Evolutionary conservation across 2,113 vertebrate species (phyloP), one percentile per base, ranked within the genome.

Genomic region (Myxocyprinus asiaticus): DNA sequence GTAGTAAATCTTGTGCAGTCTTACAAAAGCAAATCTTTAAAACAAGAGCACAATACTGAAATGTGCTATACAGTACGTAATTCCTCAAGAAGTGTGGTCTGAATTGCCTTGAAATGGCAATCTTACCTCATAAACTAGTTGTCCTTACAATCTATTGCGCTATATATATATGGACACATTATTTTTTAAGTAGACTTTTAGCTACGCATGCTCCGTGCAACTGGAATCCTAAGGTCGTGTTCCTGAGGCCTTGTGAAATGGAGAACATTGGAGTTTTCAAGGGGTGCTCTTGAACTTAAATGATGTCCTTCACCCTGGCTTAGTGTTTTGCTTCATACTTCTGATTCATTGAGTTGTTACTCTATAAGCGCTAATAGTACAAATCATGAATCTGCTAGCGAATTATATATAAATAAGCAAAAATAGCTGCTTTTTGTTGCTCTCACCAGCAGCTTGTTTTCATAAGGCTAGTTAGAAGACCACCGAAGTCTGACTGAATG

Each of bases 111-210:
- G 65, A 70, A 50, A 48, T 55, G 68, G 74, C 70, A 65, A 63
- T 80, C 78, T 83, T 83, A 83, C 82, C 82, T 83, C 82, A 72
- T 72, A 56, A 74, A 83, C 77, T 69, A 15, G 56, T 62, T 50
- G 47, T 75, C 61, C 14, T 56, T 64, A 59, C 48, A 61, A 75
- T 65, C 14, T 42, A 11, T 73, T 50, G 51, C 33, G 81, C 76
- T 79, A 64, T 67, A 74, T 63, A 64, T 75, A 69, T 11, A 53
- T 53, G 10, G 77, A 42, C 67, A 62, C 55, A 44, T 55, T 9
- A n/a, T 5, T 58, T n/a, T 62, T 76, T 45, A 66, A 64, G 44
- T 63, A 62, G 53, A 55, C 56, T 63, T 58, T 82, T 82, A 55
- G 43, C 17, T 51, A 9, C 56, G 10, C 76, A 58, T 44, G 58